A percentile compares a stretch with the other conserved stretches of the same genome.
These are phyloP conservation scores for Ochropleura leucogaster DNA, from an alignment of 2,888 invertebrate genomes.

Conservation along the genomic window DNA sequence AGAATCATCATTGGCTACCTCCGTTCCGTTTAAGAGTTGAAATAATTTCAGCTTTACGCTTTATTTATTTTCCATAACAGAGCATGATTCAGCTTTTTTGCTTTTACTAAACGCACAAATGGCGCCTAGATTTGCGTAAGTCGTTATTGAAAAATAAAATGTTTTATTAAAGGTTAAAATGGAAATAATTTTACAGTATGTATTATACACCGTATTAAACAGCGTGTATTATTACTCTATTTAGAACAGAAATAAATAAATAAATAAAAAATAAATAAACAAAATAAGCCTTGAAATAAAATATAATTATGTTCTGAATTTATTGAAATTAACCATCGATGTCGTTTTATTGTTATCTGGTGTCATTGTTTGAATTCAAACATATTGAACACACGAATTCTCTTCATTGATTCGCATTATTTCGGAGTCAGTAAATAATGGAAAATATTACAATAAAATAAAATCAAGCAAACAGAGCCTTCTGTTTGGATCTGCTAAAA, in stretches of 20 bases:
- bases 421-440: slow-evolving; percentile 39
- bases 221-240: not conserved
- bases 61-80: slow-evolving; percentile 86
- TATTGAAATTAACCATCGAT: slow-evolving; percentile 19
- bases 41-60: slow-evolving; percentile 86
- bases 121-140: slow-evolving; percentile 65
- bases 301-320: not conserved
- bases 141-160: slow-evolving; percentile 30
- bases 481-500: not conserved
- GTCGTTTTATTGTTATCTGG: slow-evolving; percentile 19
- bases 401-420: slow-evolving; percentile 36
- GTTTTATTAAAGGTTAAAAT: not conserved
- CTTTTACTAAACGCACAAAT: slow-evolving; percentile 68
- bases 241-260: not conserved
- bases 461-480: slow-evolving; percentile 25
- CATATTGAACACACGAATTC: slow-evolving; percentile 33
- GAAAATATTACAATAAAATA: slow-evolving; percentile 18
- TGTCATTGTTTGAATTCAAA: slow-evolving; percentile 25
- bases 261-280: too few relatives aligned
- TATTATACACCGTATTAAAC: too few relatives aligned
- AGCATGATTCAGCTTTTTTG: slow-evolving; percentile 80
- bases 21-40: slow-evolving; percentile 83
- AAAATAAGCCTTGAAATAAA: not conserved
- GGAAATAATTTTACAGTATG: not conserved
- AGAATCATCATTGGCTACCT: slow-evolving; percentile 80